phyloP scores from a whole-genome alignment of 2,888 invertebrate genomes.

The Ceraclea dissimilis region DNA sequence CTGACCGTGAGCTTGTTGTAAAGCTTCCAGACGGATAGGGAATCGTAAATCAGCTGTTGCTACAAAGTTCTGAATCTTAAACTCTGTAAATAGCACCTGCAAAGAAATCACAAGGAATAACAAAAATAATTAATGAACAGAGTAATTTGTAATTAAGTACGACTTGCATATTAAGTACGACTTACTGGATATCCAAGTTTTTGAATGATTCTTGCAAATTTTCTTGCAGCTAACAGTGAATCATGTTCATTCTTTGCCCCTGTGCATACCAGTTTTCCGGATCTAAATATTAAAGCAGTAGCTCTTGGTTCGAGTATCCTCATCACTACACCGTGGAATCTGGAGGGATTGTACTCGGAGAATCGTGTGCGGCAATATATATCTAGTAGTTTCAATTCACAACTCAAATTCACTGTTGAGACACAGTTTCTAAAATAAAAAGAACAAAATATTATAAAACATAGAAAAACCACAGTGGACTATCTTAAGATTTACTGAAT shows the following conservation, averaged over 20 bases:
- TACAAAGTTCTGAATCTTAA: constrained; percentile 71
- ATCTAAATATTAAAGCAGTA: constrained; percentile 63
- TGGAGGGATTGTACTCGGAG: constrained; percentile 75
- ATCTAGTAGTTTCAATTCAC: constrained; percentile 61
- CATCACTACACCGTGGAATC: constrained; percentile 80
- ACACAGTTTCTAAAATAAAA: constrained; percentile 64
- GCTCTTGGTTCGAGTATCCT: constrained; percentile 71
- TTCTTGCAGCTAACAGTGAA: constrained; percentile 68
- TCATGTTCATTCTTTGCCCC: constrained; percentile 73
- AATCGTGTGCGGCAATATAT: constrained; percentile 74
- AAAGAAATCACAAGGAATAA: constrained; percentile 23
- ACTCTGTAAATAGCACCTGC: constrained; percentile 65
- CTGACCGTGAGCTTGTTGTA: constrained; percentile 67
- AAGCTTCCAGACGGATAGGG: constrained; percentile 65
- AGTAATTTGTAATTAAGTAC: not conserved
- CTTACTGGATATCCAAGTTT: constrained; percentile 70
- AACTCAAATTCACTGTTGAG: constrained; percentile 67
- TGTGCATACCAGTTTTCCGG: constrained; percentile 77
- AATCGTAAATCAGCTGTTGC: constrained; percentile 69
- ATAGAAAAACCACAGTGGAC: too few species aligned
- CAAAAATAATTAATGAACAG: too few species aligned
- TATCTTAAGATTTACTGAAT: too few species aligned
- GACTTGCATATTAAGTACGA: constrained; percentile 19
- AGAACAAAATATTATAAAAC: not conserved
- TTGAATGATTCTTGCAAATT: constrained; percentile 76